phyloP scores from a whole-genome alignment of 2,888 invertebrate species.

The Tetheella fluctuosa region DNA sequence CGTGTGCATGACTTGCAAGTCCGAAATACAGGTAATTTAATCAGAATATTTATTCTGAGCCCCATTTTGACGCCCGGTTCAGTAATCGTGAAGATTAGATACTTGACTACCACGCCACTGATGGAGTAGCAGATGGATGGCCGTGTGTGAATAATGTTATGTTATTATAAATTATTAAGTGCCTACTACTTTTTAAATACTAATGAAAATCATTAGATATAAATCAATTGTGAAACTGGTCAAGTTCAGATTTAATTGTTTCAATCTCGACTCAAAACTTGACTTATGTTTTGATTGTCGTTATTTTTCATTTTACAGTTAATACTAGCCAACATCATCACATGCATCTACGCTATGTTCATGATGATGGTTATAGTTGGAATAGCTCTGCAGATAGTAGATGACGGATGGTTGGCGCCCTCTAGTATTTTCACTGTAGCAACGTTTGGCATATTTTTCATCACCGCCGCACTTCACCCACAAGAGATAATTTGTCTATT shows the following conservation, averaged over 20 bases:
- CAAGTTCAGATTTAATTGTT: too few species aligned
- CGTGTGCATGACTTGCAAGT: constrained; percentile 87
- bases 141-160: too few species aligned
- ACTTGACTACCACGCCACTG: too few species aligned
- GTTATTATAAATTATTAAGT: too few species aligned
- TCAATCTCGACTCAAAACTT: too few species aligned
- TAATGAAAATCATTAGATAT: too few species aligned
- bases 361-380: constrained; percentile 95
- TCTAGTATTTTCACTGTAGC: constrained; percentile 93
- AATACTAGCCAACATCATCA: constrained; percentile 89
- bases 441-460: constrained; percentile 87
- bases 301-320: constrained; percentile 77
- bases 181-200: too few species aligned
- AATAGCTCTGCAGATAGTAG: constrained; percentile 89
- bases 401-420: constrained; percentile 92
- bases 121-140: too few species aligned
- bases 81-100: too few species aligned
- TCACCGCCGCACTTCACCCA: constrained; percentile 90
- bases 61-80: too few species aligned
- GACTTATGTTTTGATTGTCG: neutral
- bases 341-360: constrained; percentile 90
- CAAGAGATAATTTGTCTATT: constrained; percentile 89
- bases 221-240: too few species aligned
- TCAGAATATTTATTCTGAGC: too few species aligned
- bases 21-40: constrained; percentile 85